These are phyloP conservation scores for Barypeithes pellucidus DNA, from an alignment of 2,888 invertebrate species.

Conservation along the genomic window DNA sequence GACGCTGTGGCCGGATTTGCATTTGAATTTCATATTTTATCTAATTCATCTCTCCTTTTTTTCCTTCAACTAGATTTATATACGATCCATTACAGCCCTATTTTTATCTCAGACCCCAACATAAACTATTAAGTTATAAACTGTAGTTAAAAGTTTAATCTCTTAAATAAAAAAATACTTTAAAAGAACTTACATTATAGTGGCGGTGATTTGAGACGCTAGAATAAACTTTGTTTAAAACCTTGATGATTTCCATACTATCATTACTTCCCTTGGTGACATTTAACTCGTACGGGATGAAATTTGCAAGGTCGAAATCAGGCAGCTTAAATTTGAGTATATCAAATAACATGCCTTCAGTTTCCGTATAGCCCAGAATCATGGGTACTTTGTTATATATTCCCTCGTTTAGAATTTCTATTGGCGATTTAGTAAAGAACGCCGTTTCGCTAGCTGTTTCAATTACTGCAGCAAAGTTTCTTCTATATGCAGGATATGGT, in stretches of 20 bases:
- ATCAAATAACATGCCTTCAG: conserved; percentile 65
- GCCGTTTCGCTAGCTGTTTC: conserved; percentile 24
- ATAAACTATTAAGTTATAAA: too few species aligned
- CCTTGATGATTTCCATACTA: background rate
- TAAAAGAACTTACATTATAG: conserved; percentile 5
- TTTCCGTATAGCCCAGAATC: conserved; percentile 63
- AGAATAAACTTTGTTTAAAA: conserved; percentile 7
- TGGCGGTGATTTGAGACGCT: background rate
- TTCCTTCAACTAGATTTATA: too few species aligned
- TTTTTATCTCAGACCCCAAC: too few species aligned
- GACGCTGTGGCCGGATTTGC: too few species aligned
- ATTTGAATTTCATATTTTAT: too few species aligned
- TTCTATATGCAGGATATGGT: conserved; percentile 6
- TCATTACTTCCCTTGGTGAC: background rate
- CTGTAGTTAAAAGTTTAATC: too few species aligned
- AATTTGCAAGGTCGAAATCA: conserved; percentile 50
- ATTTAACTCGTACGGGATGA: conserved; percentile 1
- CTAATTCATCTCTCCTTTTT: too few species aligned
- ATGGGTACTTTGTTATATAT: conserved; percentile 65
- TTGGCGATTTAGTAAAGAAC: conserved; percentile 61
- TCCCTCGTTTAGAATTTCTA: conserved; percentile 61
- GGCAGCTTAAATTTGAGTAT: conserved; percentile 30
- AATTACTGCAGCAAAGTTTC: conserved; percentile 25
- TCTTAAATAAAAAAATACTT: background rate
- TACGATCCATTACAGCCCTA: too few species aligned